These are phyloP conservation scores for Gastrophysa polygoni DNA, from an alignment of 2,888 invertebrate genomes.

Conservation along the genomic window DNA sequence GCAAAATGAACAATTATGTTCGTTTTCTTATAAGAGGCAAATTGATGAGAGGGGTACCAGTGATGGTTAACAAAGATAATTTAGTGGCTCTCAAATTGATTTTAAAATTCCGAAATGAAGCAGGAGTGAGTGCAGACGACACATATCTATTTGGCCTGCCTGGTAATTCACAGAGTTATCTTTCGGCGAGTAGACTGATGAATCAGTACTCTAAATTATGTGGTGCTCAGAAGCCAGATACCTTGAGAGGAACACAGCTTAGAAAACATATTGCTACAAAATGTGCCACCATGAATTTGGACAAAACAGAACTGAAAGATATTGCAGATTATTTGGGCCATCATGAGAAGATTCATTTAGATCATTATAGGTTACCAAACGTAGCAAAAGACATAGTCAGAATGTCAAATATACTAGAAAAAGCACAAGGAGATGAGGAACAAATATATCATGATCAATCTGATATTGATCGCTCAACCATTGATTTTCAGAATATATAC, in stretches of 20 bases:
- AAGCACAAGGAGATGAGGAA: constrained; percentile 26
- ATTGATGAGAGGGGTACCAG: background rate
- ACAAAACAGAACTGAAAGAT: constrained; percentile 29
- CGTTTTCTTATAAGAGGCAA: too few species aligned
- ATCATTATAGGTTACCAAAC: constrained; percentile 38
- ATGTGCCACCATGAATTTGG: constrained; percentile 17
- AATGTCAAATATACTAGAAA: constrained; percentile 40
- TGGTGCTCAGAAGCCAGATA: constrained; percentile 14
- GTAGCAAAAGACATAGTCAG: too few species aligned
- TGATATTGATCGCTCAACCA: background rate
- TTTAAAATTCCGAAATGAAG: constrained; percentile 1
- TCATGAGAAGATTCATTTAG: constrained; percentile 41
- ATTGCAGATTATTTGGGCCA: too few species aligned
- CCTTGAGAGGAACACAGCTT: constrained; percentile 14
- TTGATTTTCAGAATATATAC: background rate
- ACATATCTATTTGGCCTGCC: constrained; percentile 17
- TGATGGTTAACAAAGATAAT: constrained; percentile 4
- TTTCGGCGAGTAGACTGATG: constrained; percentile 11
- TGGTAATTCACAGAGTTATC: too few species aligned
- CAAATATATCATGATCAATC: too few species aligned
- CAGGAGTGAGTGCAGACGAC: background rate
- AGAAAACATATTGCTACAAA: constrained; percentile 17
- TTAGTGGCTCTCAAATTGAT: constrained; percentile 4
- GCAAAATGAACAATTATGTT: constrained; percentile 24
- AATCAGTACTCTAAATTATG: background rate